Base-by-base conservation (phyloP, 2,113 vertebrate genomes). In the Peromyscus polionotus region DNA sequence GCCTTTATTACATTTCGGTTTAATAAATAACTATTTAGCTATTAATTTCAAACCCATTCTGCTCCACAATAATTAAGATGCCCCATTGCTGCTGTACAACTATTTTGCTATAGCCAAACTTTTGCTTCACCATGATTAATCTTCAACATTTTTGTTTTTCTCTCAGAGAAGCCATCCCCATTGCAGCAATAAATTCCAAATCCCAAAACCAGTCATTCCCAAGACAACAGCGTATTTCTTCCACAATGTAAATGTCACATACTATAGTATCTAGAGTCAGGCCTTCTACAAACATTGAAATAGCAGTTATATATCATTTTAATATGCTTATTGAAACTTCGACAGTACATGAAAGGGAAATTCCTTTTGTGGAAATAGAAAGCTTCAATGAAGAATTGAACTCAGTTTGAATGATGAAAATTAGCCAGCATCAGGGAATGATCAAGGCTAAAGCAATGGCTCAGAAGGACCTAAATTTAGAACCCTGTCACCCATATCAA, bases 21-120 rank as follows among this genome's bases (percentile, higher is more conserved):
- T 93, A 88, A 95, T 84, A 13, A 95, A 90, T 59, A 93, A 83
- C 70, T 93, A 83, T 95, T 73, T 61, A 95, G 72, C 79, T 95
- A 85, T 93, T 87, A 79, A 87, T 95, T 94, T 95, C 48, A 85
- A 93, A 95, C 48, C 20, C 28, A 89, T 94, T 26, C 31, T 54
- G 22, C 9, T 88, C 88, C 87, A 54, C 36, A 68, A 57, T 93
- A 87, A 59, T 95, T 90, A 75, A 88, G 16, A 48, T 84, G 65
- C 65, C 28, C 39, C 68, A 42, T 81, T 57, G 81, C 28, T 80
- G 51, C 7, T 51, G 7, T 72, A n/a, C 75, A 90, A 90, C 19
- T 88, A n/a, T 42, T 85, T 93, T 51, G 39, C 16, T 90, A 68
- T 28, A 80, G 42, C 22, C 16, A 68, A n/a, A 61, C 33, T 88